phyloP scores from a whole-genome alignment of 2,888 invertebrate genomes.

The Piscicola geometra region DNA sequence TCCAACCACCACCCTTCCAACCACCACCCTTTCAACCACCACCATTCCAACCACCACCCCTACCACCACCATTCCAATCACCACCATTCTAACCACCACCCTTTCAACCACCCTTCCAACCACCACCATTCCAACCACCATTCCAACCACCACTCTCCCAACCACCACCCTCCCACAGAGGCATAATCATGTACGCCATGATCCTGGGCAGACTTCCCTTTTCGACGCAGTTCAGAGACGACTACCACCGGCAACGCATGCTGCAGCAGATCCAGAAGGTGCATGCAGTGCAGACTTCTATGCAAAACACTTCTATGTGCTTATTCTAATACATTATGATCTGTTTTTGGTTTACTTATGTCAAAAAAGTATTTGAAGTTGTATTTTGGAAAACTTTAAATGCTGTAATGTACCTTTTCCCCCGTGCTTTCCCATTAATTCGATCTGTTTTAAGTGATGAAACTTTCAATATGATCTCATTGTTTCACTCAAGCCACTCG shows the following conservation, averaged over 20 bases:
- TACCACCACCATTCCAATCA: background rate
- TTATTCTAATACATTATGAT: no score
- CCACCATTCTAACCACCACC: background rate
- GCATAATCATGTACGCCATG: conserved; percentile 73
- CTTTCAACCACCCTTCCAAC: background rate
- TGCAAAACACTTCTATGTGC: background rate
- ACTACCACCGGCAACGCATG: conserved; percentile 62
- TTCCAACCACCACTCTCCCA: background rate
- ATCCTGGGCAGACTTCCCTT: conserved; percentile 70
- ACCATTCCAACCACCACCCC: background rate
- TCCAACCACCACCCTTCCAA: background rate
- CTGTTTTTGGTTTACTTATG: no score
- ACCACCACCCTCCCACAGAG: conserved; percentile 60
- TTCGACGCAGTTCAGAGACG: conserved; percentile 54
- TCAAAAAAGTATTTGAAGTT: no score
- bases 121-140: background rate
- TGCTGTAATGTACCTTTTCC: no score
- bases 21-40: background rate
- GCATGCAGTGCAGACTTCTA: no score
- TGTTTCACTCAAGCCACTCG: no score
- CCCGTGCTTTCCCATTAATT: no score
- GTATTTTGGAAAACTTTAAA: no score
- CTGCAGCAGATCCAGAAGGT: conserved; percentile 67
- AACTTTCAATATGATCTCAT: no score
- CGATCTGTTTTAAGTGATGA: no score